A percentile compares a stretch with the other conserved stretches of the same genome.
Conservation (phyloP, 2,113 vertebrate species). For the Myrmecophaga tridactyla region DNA sequence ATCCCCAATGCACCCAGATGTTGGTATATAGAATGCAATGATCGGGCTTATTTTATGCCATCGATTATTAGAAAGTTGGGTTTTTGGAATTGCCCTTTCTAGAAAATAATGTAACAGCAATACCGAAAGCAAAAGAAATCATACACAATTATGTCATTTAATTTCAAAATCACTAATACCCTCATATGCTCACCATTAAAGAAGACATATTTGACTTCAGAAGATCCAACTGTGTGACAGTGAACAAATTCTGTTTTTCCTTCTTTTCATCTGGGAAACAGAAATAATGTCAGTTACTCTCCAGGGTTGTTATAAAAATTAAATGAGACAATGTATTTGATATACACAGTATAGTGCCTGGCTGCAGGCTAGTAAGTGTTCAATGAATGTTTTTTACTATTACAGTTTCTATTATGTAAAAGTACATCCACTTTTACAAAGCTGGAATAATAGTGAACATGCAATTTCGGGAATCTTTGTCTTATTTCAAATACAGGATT, state of each 20-base stretch:
- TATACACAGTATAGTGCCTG: neutral
- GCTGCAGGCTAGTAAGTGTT: neutral
- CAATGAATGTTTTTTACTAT: neutral
- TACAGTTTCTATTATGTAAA: neutral
- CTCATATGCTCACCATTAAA: neutral
- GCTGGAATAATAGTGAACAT: neutral
- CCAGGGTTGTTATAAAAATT: neutral
- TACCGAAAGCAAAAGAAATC: conserved; percentile 1
- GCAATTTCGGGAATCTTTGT: neutral
- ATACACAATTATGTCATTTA: neutral
- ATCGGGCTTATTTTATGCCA: neutral
- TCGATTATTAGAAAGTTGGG: neutral
- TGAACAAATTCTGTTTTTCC: neutral
- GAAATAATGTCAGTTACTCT: neutral
- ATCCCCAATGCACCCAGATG: neutral
- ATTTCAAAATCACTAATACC: neutral
- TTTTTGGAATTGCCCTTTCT: neutral
- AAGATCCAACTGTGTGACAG: neutral
- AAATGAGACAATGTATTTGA: neutral
- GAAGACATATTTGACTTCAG: neutral
- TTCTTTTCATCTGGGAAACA: neutral
- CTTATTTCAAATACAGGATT: neutral
- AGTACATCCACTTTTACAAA: neutral
- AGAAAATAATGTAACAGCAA: neutral
- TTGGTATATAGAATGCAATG: neutral